phyloP scores from a whole-genome alignment of 2,113 vertebrate genomes.

The Arothron firmamentum region DNA sequence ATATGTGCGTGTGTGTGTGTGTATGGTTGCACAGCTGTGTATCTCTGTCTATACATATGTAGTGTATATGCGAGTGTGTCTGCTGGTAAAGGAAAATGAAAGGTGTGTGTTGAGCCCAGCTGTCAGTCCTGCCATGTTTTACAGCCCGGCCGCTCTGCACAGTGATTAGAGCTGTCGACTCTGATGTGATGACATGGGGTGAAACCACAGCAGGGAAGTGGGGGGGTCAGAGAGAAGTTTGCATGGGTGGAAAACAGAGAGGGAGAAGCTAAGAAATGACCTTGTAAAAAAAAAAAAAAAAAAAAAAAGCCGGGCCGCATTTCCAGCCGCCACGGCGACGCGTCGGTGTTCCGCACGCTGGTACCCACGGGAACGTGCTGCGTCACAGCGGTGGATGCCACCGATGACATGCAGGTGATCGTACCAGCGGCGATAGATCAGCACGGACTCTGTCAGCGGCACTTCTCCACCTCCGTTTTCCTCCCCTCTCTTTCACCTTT shows the following conservation, averaged over 20 bases:
- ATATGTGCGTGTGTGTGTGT: constrained; percentile 7
- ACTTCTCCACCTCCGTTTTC: constrained; percentile 1
- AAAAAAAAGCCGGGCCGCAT: constrained; percentile 1
- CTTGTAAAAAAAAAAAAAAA: background rate
- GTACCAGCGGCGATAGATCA: background rate
- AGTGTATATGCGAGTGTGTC: constrained; percentile 31
- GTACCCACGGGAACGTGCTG: constrained; percentile 22
- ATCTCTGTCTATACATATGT: constrained; percentile 20
- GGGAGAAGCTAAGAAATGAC: constrained; percentile 42
- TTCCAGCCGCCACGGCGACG: constrained; percentile 16
- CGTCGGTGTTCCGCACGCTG: constrained; percentile 28
- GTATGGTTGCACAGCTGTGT: background rate
- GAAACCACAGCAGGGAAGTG: constrained; percentile 64
- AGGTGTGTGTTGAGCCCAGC: constrained; percentile 68
- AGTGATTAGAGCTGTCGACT: constrained; percentile 73
- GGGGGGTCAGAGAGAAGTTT: constrained; percentile 59
- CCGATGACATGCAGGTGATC: constrained; percentile 12
- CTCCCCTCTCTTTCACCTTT: constrained; percentile 53
- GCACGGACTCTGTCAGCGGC: background rate
- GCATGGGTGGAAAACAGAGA: constrained; percentile 11
- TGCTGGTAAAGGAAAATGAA: constrained; percentile 57
- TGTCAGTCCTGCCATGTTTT: constrained; percentile 75
- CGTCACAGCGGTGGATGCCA: constrained; percentile 12
- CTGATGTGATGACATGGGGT: constrained; percentile 71
- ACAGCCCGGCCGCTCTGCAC: constrained; percentile 69